Base-by-base conservation (phyloP, 2,888 invertebrate genomes). In the Diogma glabrata region DNA sequence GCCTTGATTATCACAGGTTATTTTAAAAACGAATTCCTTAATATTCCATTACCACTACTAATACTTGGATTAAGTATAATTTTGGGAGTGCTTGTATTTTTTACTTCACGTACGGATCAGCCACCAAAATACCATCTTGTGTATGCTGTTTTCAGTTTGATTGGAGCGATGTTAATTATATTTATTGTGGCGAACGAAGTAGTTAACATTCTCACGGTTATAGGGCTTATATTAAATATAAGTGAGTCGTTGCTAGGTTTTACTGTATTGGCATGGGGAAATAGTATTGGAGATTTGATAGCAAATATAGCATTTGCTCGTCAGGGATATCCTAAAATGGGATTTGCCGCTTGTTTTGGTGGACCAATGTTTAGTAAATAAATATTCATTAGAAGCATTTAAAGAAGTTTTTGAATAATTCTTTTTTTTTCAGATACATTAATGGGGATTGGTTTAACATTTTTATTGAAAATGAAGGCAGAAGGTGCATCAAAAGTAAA, bases 271-370 rank as follows among this genome's bases (percentile, higher is more conserved):
- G 77, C 81, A 0, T 81, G 80, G 81, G 81, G 80, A 17, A 78
- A 81, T 64, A 75, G 77, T 57, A 64, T 81, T 45, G 63, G 63
- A 7, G 64, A 66, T 51, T 49, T 64, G 24, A 73, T 83, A 55
- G 72, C 82, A 2, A 77, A 81, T 61, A 61, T 76, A 1, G 64
- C 76, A 6, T 72, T 83, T 58, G 80, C 82, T 1, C 66, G 69
- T 49, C 75, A 75, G 58, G 82, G 82, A 2, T 78, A 73, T 61
- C 76, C 80, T 1, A 69, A 75, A 52, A 82, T 82, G 78, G 82
- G 78, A 1, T 76, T 77, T 59, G 75, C 81, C 1, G 82, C 82
- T 1, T 82, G 81, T 53, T 79, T 79, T 61, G 83, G 82, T 16
- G 81, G 82, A 6, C 82, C 82, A 2, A 67, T 83, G 52, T 78